Percentiles rank a stretch among this genome's conserved stretches.
Evolutionary conservation across 64 coral and sea anemone species (phyloP).

Genomic region (Astreopora myriophthalma): DNA sequence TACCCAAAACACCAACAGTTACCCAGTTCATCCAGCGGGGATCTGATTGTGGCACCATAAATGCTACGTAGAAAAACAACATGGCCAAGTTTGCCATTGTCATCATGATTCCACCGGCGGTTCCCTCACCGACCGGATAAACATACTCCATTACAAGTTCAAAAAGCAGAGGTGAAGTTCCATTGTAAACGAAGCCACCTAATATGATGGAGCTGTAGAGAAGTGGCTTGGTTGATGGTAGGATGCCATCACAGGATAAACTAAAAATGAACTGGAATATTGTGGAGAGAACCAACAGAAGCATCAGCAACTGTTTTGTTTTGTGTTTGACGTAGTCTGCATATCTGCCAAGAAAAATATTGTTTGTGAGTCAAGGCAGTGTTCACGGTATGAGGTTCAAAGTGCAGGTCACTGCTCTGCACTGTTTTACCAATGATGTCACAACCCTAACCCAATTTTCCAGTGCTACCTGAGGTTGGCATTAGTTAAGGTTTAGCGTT

Average conservation of each 20-base stretch:
- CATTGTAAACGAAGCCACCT: conserved; percentile 62
- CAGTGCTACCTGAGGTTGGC: too few species aligned
- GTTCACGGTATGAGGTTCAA: too few species aligned
- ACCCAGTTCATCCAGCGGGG: conserved; percentile 79
- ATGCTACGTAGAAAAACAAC: conserved; percentile 56
- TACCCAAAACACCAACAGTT: conserved; percentile 6
- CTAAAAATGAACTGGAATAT: conserved; percentile 59
- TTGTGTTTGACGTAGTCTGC: conserved; percentile 52
- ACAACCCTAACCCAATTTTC: too few species aligned
- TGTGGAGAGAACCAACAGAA: conserved; percentile 33
- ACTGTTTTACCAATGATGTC: too few species aligned
- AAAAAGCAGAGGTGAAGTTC: conserved; percentile 53
- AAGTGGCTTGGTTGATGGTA: conserved; percentile 62
- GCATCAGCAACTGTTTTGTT: conserved; percentile 46
- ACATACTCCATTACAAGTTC: conserved; percentile 67
- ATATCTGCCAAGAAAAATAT: conserved; percentile 14
- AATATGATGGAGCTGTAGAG: conserved; percentile 61
- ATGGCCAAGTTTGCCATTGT: background rate
- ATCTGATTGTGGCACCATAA: conserved; percentile 45
- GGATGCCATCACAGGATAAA: conserved; percentile 53
- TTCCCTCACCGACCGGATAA: conserved; percentile 56
- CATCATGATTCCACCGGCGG: conserved; percentile 15
- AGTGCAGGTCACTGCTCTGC: too few species aligned
- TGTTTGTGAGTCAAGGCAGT: background rate
- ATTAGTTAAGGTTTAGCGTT: too few species aligned